A percentile compares a stretch with the other conserved stretches of the same genome.
Evolutionary conservation across 2,113 vertebrate species (phyloP).

Genomic region (Mobula birostris): DNA sequence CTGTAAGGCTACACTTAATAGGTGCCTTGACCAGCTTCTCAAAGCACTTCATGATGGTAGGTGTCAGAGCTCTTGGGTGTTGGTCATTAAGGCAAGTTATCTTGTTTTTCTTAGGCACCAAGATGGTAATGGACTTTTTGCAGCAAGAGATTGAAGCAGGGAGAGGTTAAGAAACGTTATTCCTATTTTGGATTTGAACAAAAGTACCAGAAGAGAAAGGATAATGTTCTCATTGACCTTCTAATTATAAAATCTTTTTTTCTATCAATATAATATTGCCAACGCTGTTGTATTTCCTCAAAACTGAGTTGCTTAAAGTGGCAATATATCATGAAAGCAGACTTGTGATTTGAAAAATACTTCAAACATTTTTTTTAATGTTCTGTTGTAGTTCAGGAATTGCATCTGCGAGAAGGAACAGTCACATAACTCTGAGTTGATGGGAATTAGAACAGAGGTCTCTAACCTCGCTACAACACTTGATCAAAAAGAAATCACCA

Average conservation of each 20-base stretch:
- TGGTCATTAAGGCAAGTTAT: too few species aligned
- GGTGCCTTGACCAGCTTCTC: too few species aligned
- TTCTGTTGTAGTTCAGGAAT: constrained; percentile 55
- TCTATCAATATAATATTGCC: not conserved
- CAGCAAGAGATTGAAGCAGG: too few species aligned
- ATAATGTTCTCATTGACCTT: not conserved
- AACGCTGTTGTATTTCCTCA: not conserved
- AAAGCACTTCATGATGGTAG: too few species aligned
- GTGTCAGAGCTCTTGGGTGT: too few species aligned
- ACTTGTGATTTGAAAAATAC: constrained; percentile 1
- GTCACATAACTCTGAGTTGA: constrained; percentile 49
- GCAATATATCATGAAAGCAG: not conserved
- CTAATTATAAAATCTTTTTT: not conserved
- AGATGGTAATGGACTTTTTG: too few species aligned
- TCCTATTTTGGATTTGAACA: not conserved
- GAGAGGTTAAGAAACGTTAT: not conserved
- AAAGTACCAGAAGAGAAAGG: not conserved
- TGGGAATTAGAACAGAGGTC: constrained; percentile 58
- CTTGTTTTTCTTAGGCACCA: too few species aligned
- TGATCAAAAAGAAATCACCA: constrained; percentile 64
- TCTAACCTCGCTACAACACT: constrained; percentile 60
- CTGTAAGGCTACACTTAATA: too few species aligned
- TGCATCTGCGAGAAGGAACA: constrained; percentile 49
- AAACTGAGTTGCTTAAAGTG: not conserved
- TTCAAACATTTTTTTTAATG: not conserved